phyloP scores from a whole-genome alignment of 2,113 vertebrate species.

The Acanthisitta chloris region DNA sequence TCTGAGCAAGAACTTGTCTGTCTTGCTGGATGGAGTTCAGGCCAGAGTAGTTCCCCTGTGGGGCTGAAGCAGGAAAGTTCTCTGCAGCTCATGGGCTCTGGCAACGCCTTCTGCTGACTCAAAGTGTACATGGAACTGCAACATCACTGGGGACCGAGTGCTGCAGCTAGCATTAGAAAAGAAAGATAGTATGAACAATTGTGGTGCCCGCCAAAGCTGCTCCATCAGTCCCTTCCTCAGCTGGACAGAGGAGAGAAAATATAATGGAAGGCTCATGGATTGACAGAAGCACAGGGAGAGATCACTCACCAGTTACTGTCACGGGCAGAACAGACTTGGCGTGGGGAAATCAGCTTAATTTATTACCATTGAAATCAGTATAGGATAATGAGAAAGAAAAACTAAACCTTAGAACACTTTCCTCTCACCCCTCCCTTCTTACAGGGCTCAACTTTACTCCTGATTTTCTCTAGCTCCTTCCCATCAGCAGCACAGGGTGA shows the following conservation, averaged over 20 bases:
- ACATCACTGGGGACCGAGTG: not conserved
- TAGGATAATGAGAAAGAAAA: not conserved
- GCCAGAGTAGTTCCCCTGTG: fast-evolving
- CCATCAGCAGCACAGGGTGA: not conserved
- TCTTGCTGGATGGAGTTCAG: not conserved
- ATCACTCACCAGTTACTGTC: not conserved
- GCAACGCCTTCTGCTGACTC: not conserved
- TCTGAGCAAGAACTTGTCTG: not conserved
- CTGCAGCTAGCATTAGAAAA: not conserved
- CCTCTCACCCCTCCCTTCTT: not conserved
- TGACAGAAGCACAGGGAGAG: not conserved
- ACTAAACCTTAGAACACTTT: not conserved
- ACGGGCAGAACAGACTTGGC: not conserved
- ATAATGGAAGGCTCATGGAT: not conserved
- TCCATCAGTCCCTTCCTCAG: not conserved
- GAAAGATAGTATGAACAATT: not conserved
- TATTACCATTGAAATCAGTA: not conserved
- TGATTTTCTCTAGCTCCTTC: not conserved
- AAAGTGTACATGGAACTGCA: fast-evolving
- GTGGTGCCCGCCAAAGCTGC: not conserved
- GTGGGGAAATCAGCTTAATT: not conserved
- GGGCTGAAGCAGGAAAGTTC: not conserved
- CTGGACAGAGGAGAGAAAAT: not conserved
- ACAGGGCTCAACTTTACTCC: not conserved
- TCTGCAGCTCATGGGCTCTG: not conserved